A percentile compares a stretch with the other conserved stretches of the same genome.
phyloP scores from a whole-genome alignment of 35 echinoderm and acorn worm genomes.

The Lytechinus pictus region DNA sequence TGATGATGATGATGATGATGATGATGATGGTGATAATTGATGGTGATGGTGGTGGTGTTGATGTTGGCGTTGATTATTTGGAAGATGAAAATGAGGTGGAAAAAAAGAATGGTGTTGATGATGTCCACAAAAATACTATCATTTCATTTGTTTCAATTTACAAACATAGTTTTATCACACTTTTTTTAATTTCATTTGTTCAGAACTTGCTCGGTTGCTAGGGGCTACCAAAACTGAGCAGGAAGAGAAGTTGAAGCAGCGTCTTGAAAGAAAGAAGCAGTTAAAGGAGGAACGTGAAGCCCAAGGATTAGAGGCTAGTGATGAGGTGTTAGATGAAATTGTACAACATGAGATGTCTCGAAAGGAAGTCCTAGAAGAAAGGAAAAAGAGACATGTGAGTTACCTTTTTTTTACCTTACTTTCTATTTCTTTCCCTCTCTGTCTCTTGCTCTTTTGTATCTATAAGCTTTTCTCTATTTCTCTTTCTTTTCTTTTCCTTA shows the following conservation, averaged over 20 bases:
- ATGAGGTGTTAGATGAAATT: slow-evolving; percentile 81
- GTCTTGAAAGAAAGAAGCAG: slow-evolving; percentile 72
- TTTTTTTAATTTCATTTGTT: background rate
- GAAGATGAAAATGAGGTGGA: too few species aligned
- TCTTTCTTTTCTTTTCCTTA: too few species aligned
- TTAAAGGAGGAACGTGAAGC: slow-evolving; percentile 75
- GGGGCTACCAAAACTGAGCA: slow-evolving; percentile 79
- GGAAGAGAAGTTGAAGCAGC: slow-evolving; percentile 70
- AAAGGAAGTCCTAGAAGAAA: slow-evolving; percentile 64
- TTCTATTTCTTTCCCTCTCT: background rate
- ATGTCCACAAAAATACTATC: too few species aligned
- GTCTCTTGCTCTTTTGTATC: background rate
- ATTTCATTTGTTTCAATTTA: too few species aligned
- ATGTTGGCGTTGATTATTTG: too few species aligned
- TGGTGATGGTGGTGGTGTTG: too few species aligned
- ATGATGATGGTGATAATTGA: too few species aligned
- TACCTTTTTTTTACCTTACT: background rate
- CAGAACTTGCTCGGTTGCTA: slow-evolving; percentile 74
- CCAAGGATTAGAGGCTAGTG: slow-evolving; percentile 64
- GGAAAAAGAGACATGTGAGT: slow-evolving; percentile 60
- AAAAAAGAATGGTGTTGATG: too few species aligned
- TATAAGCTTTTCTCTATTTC: background rate
- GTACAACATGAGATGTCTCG: slow-evolving; percentile 72
- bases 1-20: too few species aligned
- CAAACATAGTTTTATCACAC: too few species aligned